Evolutionary conservation across 2,888 invertebrate genomes (phyloP), one percentile per base, ranked within the genome.

Genomic region (Odontomyia ornata): DNA sequence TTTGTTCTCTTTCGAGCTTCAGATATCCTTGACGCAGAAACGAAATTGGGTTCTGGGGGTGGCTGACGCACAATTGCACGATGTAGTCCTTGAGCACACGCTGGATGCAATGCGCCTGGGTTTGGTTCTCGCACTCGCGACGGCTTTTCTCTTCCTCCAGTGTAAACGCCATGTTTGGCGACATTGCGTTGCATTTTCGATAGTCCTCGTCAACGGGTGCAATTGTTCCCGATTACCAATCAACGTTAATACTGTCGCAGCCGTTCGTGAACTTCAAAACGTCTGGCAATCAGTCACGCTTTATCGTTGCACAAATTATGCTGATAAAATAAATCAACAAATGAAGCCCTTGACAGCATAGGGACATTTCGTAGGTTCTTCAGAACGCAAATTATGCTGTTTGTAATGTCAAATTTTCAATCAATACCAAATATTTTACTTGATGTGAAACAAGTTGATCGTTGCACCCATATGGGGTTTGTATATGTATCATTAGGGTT

Each of bases 1-100:
- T 94, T 89, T 95, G 95, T 88, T 96, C 95, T 93, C 96, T 91
- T 89, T 99, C 98, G 82, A 99, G 90, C 88, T 95, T 96, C 87
- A 98, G 98, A 87, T 99, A 99, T 89, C 99, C 97, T 87, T 98
- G 98, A 84, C 96, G 91, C 81, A 99, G 90, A 89, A 99, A 99
- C 77, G 94, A 91, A 82, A 98, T 93, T 30, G 99, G 99, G 88
- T 99, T 98, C 82, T 96, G 94, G 76, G 99, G 99, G 86, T 97
- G 93, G 87, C 94, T 95, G 81, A 99, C 95, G 89, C 99, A 99
- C 83, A 99, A 90, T 86, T 98, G 98, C 80, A 99, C 98, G 84
- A 99, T 98, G 87, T 97, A 98, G 88, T 96, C 97, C 89, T 98
- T 99, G 80, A 99, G 89, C 82, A 98, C 91, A 86, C 96, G 93